phyloP scores from a whole-genome alignment of 2,113 vertebrate species.

The Rhea americana region DNA sequence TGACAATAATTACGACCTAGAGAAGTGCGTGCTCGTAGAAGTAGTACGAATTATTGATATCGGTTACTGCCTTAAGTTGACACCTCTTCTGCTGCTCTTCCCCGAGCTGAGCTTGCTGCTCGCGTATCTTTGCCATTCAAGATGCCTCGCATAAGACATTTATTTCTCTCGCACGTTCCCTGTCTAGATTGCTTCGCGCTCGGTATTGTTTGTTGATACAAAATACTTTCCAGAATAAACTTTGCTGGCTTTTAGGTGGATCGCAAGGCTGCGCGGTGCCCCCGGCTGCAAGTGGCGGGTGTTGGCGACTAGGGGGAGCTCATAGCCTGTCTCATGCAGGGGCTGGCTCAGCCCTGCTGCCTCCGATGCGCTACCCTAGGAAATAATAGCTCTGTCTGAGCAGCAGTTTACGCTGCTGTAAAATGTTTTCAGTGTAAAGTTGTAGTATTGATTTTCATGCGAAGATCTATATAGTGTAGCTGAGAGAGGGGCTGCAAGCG shows the following conservation, averaged over 20 bases:
- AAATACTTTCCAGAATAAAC: conserved; percentile 78
- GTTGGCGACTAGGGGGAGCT: conserved; percentile 82
- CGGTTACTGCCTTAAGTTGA: background rate
- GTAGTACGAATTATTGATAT: conserved; percentile 13
- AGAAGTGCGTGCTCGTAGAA: background rate
- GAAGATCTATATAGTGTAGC: conserved; percentile 38
- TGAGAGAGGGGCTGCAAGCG: conserved; percentile 61
- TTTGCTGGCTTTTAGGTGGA: conserved; percentile 63
- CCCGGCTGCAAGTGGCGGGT: conserved; percentile 45
- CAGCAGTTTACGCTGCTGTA: conserved; percentile 23
- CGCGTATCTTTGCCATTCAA: background rate
- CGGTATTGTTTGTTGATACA: conserved; percentile 53
- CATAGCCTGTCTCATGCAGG: conserved; percentile 68
- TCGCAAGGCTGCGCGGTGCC: conserved; percentile 8
- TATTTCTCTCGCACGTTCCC: background rate
- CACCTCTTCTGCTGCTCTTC: background rate
- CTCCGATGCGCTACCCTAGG: background rate
- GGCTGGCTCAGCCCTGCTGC: background rate
- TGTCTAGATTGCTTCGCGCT: conserved; percentile 19
- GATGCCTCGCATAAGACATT: background rate
- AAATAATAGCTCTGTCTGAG: background rate
- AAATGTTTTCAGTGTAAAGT: conserved; percentile 59
- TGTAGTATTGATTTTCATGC: conserved; percentile 72
- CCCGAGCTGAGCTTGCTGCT: background rate
- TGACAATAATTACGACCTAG: conserved; percentile 39